Evolutionary conservation across 2,113 vertebrate species (phyloP).

Genomic region (Semnornis frantzii): DNA sequence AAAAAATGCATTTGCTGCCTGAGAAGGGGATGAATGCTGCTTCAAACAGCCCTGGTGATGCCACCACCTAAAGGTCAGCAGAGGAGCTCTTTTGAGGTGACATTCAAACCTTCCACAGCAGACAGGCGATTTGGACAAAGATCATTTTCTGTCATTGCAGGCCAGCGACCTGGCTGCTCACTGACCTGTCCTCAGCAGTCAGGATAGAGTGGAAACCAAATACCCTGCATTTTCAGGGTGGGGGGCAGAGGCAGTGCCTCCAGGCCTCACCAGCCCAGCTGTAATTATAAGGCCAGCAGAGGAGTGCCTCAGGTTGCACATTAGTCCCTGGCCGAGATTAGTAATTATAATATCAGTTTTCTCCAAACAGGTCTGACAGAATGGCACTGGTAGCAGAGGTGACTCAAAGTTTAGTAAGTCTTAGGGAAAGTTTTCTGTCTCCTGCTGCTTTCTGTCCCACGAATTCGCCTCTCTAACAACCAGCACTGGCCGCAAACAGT

Average conservation of each 20-base stretch:
- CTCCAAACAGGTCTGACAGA: slow-evolving; percentile 70
- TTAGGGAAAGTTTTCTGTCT: slow-evolving; percentile 81
- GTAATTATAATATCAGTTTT: slow-evolving; percentile 92
- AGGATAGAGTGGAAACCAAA: slow-evolving; percentile 77
- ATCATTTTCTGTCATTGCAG: slow-evolving; percentile 67
- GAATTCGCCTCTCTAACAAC: slow-evolving; percentile 76
- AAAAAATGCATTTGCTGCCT: slow-evolving; percentile 35
- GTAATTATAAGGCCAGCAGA: slow-evolving; percentile 78
- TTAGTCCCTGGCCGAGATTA: slow-evolving; percentile 79
- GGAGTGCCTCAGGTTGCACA: slow-evolving; percentile 78
- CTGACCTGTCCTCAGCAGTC: slow-evolving; percentile 75
- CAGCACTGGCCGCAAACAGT: slow-evolving; percentile 78
- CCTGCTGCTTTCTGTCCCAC: slow-evolving; percentile 81
- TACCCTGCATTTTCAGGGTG: slow-evolving; percentile 59
- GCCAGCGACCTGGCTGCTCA: slow-evolving; percentile 59
- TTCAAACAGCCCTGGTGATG: slow-evolving; percentile 56
- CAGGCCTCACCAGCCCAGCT: slow-evolving; percentile 62
- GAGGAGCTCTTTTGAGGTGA: slow-evolving; percentile 76
- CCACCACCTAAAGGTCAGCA: slow-evolving; percentile 67
- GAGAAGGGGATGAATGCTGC: slow-evolving; percentile 25
- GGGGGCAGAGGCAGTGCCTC: slow-evolving; percentile 40
- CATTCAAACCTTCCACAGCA: slow-evolving; percentile 79
- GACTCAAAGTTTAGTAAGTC: slow-evolving; percentile 79
- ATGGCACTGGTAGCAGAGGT: slow-evolving; percentile 76
- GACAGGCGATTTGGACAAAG: slow-evolving; percentile 72